phyloP scores from a whole-genome alignment of 2,888 invertebrate species.

The Drepanosiphum platanoidis region DNA sequence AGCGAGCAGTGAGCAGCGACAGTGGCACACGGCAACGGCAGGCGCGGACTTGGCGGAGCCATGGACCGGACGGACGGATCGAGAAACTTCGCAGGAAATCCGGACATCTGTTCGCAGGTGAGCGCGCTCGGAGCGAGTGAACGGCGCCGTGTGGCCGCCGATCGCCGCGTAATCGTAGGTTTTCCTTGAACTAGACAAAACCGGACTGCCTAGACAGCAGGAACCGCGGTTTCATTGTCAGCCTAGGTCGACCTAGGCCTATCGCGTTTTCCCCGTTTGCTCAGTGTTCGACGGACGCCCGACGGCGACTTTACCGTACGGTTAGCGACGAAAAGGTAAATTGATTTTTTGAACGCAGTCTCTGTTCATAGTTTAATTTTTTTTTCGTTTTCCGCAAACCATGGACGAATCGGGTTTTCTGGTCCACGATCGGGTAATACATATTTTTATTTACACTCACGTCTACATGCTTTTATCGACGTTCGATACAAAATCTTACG shows the following conservation, averaged over 20 bases:
- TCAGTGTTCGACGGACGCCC: background rate
- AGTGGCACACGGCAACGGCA: no score
- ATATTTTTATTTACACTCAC: background rate
- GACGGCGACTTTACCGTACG: background rate
- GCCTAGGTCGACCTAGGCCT: background rate
- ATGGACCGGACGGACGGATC: constrained; percentile 43
- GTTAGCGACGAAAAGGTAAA: background rate
- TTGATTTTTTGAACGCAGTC: background rate
- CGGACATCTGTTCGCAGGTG: constrained; percentile 59
- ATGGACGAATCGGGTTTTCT: constrained; percentile 21
- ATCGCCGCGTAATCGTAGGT: constrained; percentile 1
- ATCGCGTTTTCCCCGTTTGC: constrained; percentile 19
- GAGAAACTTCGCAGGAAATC: constrained; percentile 51
- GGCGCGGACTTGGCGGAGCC: background rate
- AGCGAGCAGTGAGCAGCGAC: background rate
- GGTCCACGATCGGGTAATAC: constrained; percentile 27
- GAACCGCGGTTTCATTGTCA: background rate
- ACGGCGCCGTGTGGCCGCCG: background rate
- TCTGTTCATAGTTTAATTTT: constrained; percentile 6
- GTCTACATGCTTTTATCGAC: background rate
- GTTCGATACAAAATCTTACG: no score
- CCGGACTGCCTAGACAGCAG: background rate
- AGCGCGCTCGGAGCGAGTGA: background rate
- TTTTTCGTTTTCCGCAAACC: background rate
- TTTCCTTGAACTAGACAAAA: constrained; percentile 42